A percentile compares a stretch with the other conserved stretches of the same genome.
Conservation (phyloP, 1,140 invertebrate genomes). For the Apocrypta bakeri region DNA sequence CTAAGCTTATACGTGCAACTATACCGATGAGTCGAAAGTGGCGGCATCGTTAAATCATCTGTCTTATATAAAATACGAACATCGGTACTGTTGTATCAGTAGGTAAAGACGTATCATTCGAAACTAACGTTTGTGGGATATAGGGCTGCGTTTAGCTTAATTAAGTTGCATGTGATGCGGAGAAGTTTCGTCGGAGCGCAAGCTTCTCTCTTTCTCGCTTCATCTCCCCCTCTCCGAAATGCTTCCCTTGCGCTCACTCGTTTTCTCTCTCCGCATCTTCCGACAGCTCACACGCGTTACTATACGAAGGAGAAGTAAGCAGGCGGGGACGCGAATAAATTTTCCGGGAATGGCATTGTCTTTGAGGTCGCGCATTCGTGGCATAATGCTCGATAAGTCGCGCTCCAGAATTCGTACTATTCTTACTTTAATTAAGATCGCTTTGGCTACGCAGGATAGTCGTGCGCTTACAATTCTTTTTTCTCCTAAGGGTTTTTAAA, state of each 20-base stretch:
- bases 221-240: slow-evolving; percentile 8
- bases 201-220: neutral
- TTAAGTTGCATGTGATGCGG: slow-evolving; percentile 63
- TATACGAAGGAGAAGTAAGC: neutral
- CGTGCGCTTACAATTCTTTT: too few relatives aligned
- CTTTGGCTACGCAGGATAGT: neutral
- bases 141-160: slow-evolving; percentile 60
- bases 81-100: neutral
- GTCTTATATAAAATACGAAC: too few relatives aligned
- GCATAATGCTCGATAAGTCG: slow-evolving; percentile 67
- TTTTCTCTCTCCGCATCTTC: neutral
- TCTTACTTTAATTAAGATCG: slow-evolving; percentile 65
- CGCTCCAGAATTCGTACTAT: slow-evolving; percentile 66
- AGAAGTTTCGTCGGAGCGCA: slow-evolving; percentile 58
- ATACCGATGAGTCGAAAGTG: neutral
- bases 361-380: slow-evolving; percentile 67
- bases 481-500: too few relatives aligned
- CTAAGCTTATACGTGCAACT: neutral
- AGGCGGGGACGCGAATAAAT: slow-evolving; percentile 66
- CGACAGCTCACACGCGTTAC: too few relatives aligned
- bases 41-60: too few relatives aligned
- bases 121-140: neutral
- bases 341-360: slow-evolving; percentile 67
- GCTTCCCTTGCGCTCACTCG: neutral
- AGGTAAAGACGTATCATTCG: neutral